Base-by-base conservation (phyloP, 2,113 vertebrate genomes). In the Nicator chloris region DNA sequence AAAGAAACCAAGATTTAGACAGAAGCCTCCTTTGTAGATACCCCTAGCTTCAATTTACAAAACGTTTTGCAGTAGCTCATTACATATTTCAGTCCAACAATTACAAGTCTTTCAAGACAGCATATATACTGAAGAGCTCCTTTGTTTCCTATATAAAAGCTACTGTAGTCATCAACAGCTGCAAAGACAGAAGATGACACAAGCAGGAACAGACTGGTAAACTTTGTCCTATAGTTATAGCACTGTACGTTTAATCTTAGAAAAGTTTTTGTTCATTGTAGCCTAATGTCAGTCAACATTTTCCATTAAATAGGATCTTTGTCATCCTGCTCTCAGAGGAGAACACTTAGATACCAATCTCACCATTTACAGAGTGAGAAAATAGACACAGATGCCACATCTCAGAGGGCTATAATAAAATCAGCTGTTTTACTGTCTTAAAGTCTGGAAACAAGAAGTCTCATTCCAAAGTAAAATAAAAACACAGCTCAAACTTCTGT, bases 151-250 rank as follows among this genome's bases (percentile, higher is more conserved):
- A 53, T 93, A 97, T 94, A 97, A 96, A 97, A 97, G 97, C 97
- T 98, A 96, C 97, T 98, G 95, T 97, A 97, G 97, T 98, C 97
- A 98, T 92, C 89, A 96, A 96, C 98, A 99, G 98, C 98, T 99
- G 98, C 97, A 98, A 80, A 97, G 88, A 95, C 96, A 97, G 98
- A 98, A 97, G 98, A 97, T 98, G 97, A 95, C 97, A 98, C 98
- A 93, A 97, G 95, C 93, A 97, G 97, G 97, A 96, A 98, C 97
- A 97, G 91, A 93, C 97, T 97, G 97, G 97, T 97, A 97, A 96
- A 97, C 96, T 95, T 78, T 95, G 91, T 87, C 76, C 94, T 94
- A 77, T 54, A 97, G 96, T 86, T 96, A 86, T 35, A 92, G 79
- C 51, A 86, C 95, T 95, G 90, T 95, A 95, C 68, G 47, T 72